Evolutionary conservation across 2,113 vertebrate species (phyloP), one percentile per base, ranked within the genome.

Genomic region (Phylloscopus whistleri): DNA sequence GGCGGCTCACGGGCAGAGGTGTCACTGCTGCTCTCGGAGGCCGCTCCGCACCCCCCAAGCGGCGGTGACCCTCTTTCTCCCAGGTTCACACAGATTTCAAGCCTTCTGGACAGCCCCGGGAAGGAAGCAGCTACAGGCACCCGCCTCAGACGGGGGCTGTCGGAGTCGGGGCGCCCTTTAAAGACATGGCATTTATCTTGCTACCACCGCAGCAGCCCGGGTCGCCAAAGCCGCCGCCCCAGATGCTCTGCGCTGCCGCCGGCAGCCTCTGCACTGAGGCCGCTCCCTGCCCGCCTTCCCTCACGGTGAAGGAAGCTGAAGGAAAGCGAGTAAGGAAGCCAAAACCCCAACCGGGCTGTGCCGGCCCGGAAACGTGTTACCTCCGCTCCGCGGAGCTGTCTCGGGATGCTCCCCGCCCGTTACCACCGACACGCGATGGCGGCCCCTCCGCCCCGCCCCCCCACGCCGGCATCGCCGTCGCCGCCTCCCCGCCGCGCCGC

Each of bases 381-480:
- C 91, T 95, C 88, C 72, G 33, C 24, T 89, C 31, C 15, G 67
- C 68, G 49, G 53, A 48, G 59, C 33, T 3, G 35, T 35, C 43
- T 35, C 7, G 12, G 46, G 93, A 95, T 94, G 93, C 93, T 92
- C 20, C n/a, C 10, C 46, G 44, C 31, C 77, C 68, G 48, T 46
- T 53, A 72, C 48, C 56, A 13, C 15, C 13, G 27, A 52, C 28
- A 26, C 16, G 79, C 68, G 83, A 96, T 92, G 94, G 94, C 92
- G 83, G 83, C 51, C 16, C 75, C 59, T 9, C 74, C 43, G 41
- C 84, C 28, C 81, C 80, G 53, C 51, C 79, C 48, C 41, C 13
- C 52, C 21, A 2, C 13, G 39, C 81, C 56, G 30, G 17, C 35
- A 41, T 64, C 37, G 58, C 75, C 39, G 53, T 11, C 46, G 20